Conservation (phyloP, 2,888 invertebrate genomes). For the Auanema freiburgensis region DNA sequence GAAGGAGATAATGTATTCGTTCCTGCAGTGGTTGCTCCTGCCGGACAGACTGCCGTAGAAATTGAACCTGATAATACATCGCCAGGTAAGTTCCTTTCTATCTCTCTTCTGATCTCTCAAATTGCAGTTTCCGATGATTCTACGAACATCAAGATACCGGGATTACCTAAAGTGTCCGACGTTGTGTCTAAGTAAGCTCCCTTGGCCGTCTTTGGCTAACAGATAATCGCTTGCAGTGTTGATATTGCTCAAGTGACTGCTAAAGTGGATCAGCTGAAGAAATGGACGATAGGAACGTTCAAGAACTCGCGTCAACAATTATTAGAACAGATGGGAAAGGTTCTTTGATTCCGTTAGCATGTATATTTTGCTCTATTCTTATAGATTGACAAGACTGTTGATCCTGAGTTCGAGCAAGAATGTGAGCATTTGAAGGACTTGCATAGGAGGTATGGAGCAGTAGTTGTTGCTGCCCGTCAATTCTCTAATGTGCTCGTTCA, state of each 20-base stretch:
- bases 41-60: too few species aligned
- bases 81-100: too few species aligned
- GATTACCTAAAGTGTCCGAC: conserved; percentile 21
- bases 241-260: conserved; percentile 65
- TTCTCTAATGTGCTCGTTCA: conserved; percentile 85
- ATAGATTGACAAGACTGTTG: conserved; percentile 67
- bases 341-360: conserved; percentile 20
- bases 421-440: conserved; percentile 85
- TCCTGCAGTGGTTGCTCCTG: too few species aligned
- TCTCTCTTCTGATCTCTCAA: too few species aligned
- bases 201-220: not conserved
- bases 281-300: conserved; percentile 96
- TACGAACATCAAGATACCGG: not conserved
- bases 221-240: conserved; percentile 1
- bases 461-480: conserved; percentile 82
- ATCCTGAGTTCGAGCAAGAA: conserved; percentile 84
- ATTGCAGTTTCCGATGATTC: too few species aligned
- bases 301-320: conserved; percentile 96
- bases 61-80: too few species aligned
- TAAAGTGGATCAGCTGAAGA: conserved; percentile 87
- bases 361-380: conserved; percentile 5
- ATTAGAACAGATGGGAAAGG: conserved; percentile 90
- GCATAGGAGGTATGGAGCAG: conserved; percentile 70
- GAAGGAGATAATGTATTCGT: too few species aligned
- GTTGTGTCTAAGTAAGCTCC: conserved; percentile 25